These are phyloP conservation scores for Trichomycterus rosablanca DNA, from an alignment of 2,113 vertebrate genomes.

Conservation along the genomic window DNA sequence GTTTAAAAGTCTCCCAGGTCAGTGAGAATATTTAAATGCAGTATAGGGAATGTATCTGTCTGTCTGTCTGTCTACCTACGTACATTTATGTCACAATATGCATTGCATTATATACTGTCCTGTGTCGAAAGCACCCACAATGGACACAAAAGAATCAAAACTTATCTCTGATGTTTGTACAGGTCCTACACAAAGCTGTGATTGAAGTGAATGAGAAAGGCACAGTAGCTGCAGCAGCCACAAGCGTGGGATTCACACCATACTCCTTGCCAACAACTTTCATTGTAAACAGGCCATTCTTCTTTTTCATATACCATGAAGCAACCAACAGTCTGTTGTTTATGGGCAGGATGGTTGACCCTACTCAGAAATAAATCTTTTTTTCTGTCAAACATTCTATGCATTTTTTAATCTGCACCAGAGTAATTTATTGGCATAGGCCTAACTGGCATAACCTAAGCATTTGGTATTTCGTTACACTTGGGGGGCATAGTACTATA, in stretches of 20 bases:
- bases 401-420: no score
- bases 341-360: slow-evolving; percentile 84
- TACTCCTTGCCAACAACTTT: slow-evolving; percentile 71
- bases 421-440: no score
- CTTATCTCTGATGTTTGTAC: background rate
- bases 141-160: background rate
- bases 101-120: no score
- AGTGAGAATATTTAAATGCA: slow-evolving; percentile 37
- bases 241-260: slow-evolving; percentile 66
- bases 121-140: no score
- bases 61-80: no score
- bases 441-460: no score
- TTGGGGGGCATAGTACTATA: no score
- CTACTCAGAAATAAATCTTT: slow-evolving; percentile 53
- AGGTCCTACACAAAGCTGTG: slow-evolving; percentile 83
- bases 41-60: no score
- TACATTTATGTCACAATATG: no score
- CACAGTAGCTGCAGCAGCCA: slow-evolving; percentile 73
- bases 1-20: slow-evolving; percentile 78
- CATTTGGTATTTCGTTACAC: no score
- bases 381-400: no score
- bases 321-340: slow-evolving; percentile 77
- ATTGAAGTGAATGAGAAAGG: slow-evolving; percentile 83
- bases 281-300: slow-evolving; percentile 75
- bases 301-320: slow-evolving; percentile 88